Evolutionary conservation across 2,888 invertebrate species (phyloP).

Genomic region (Cerastis rubricosa): DNA sequence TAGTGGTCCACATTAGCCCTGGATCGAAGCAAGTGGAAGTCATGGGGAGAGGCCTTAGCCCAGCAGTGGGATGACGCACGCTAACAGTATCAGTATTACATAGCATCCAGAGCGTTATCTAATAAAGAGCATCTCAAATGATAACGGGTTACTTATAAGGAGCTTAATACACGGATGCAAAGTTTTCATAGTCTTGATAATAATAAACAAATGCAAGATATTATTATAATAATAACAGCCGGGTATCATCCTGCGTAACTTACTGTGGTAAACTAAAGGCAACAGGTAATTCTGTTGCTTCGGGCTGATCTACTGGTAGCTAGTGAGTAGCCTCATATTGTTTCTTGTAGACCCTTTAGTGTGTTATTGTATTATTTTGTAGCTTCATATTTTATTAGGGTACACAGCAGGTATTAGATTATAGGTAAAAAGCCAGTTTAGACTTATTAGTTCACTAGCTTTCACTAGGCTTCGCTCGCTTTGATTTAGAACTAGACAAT

Average conservation of each 20-base stretch:
- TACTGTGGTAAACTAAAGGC: slow-evolving; percentile 33
- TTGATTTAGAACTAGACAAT: too few relatives aligned
- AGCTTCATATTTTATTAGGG: slow-evolving; percentile 9
- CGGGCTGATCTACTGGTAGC: slow-evolving; percentile 43
- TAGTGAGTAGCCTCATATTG: slow-evolving; percentile 37
- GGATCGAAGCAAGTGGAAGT: too few relatives aligned
- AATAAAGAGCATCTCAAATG: background rate
- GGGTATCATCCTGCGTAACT: slow-evolving; percentile 49
- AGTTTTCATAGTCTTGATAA: slow-evolving; percentile 25
- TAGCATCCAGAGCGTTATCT: background rate
- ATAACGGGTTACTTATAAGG: background rate
- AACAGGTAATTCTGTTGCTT: slow-evolving; percentile 52
- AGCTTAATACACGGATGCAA: background rate
- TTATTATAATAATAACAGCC: slow-evolving; percentile 50
- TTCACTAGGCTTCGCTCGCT: too few relatives aligned
- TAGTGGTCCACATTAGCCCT: too few relatives aligned
- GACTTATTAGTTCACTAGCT: too few relatives aligned
- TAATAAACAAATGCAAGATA: slow-evolving; percentile 48
- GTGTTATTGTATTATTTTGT: slow-evolving; percentile 23
- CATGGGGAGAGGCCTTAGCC: too few relatives aligned
- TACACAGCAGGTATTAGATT: background rate
- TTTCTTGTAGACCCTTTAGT: slow-evolving; percentile 14
- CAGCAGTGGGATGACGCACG: too few relatives aligned
- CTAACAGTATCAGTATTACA: too few relatives aligned
- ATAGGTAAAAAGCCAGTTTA: too few relatives aligned